Conservation (phyloP, 2,113 vertebrate genomes). For the Microtus oregoni region DNA sequence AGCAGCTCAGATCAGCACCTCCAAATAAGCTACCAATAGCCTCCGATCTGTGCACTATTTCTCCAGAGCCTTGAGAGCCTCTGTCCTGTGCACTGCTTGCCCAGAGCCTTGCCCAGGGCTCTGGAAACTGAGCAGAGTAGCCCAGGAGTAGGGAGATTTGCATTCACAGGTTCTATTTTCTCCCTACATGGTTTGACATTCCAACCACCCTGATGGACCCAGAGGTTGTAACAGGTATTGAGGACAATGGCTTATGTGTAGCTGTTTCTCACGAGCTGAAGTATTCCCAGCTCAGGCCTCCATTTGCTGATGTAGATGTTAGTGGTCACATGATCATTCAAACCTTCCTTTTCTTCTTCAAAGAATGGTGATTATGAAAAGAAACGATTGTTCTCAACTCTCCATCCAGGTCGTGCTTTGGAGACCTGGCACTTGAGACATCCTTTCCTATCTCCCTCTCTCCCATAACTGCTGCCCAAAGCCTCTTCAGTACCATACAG, state of each 20-base stretch:
- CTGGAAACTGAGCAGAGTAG: no score
- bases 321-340: neutral
- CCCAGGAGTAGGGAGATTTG: accelerated
- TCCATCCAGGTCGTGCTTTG: neutral
- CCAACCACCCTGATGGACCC: no score
- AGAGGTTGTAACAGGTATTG: no score
- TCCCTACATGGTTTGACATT: accelerated
- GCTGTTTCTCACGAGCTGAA: neutral
- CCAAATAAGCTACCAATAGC: accelerated
- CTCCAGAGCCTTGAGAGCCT: neutral
- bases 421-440: no score
- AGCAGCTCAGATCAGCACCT: accelerated
- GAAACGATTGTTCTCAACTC: neutral
- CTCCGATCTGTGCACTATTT: accelerated
- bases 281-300: neutral
- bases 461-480: neutral
- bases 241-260: neutral
- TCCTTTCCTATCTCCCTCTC: neutral
- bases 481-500: no score
- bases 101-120: neutral
- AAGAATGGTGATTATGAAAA: neutral
- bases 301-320: neutral
- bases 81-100: no score
- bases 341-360: neutral
- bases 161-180: no score